Conservation (phyloP, 2,888 invertebrate species). For the Neoascia interrupta region DNA sequence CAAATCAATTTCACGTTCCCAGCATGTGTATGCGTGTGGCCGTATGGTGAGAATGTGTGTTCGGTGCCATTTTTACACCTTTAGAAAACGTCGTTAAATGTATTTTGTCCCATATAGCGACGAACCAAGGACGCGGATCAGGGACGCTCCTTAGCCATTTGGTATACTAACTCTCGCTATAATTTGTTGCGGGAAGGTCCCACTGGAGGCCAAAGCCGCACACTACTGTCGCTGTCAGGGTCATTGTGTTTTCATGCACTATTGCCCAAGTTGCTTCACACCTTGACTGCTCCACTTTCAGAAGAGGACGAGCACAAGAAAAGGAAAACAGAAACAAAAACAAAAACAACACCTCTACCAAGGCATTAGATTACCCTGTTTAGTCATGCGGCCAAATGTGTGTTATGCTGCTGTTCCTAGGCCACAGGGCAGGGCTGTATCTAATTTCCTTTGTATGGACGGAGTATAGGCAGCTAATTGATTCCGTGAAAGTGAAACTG, state of each 20-base stretch:
- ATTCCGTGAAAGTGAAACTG: conserved; percentile 62
- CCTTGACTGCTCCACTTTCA: too few species aligned
- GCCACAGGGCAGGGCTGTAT: conserved; percentile 45
- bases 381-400: conserved; percentile 31
- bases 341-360: too few species aligned
- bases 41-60: too few species aligned
- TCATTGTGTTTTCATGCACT: conserved; percentile 53
- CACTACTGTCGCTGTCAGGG: conserved; percentile 18
- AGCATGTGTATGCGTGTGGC: too few species aligned
- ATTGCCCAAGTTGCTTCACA: too few species aligned
- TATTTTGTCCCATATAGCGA: background rate
- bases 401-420: background rate
- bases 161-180: too few species aligned
- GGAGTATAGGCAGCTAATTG: conserved; percentile 32
- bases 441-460: conserved; percentile 49
- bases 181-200: conserved; percentile 39
- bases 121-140: conserved; percentile 2
- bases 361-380: conserved; percentile 47
- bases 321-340: too few species aligned
- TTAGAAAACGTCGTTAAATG: too few species aligned
- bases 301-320: too few species aligned
- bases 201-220: conserved; percentile 28
- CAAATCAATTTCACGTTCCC: too few species aligned
- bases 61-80: too few species aligned
- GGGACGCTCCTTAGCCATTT: conserved; percentile 28